A percentile compares a stretch with the other conserved stretches of the same genome.
phyloP scores from a whole-genome alignment of 2,797 vertebrate species.

The Picus viridis region DNA sequence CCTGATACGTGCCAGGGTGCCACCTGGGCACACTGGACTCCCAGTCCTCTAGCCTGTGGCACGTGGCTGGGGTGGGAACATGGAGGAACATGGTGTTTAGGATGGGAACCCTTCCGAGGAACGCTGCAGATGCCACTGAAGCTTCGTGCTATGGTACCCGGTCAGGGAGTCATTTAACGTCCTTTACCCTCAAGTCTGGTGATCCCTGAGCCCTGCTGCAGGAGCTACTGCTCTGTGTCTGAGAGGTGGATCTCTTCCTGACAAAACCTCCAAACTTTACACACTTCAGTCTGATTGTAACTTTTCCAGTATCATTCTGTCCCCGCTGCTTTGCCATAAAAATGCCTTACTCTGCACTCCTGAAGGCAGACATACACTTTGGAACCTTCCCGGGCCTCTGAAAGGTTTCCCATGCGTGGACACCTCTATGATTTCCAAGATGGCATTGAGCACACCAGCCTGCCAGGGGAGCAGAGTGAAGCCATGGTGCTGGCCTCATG shows the following conservation, averaged over 20 bases:
- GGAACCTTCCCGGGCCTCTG: neutral
- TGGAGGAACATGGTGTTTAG: neutral
- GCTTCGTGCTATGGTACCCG: neutral
- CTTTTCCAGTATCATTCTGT: neutral
- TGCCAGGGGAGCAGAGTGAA: accelerated
- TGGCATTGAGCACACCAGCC: neutral
- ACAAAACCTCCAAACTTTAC: neutral
- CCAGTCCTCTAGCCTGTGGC: neutral
- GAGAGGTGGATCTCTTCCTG: neutral
- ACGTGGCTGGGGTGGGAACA: accelerated
- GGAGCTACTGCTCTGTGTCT: neutral
- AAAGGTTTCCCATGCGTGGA: accelerated
- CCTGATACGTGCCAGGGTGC: too few relatives aligned
- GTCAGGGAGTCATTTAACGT: neutral
- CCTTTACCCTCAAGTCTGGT: neutral
- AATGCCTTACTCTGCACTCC: neutral
- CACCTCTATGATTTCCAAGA: neutral
- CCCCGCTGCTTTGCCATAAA: neutral
- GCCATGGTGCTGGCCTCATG: accelerated
- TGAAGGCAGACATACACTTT: neutral
- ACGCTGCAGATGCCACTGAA: neutral
- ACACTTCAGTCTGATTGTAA: neutral
- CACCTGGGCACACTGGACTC: too few relatives aligned
- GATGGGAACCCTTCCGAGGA: neutral
- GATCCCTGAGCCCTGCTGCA: neutral